Evolutionary conservation across 2,888 invertebrate genomes (phyloP).

Genomic region (Kuschelorhynchus macadamiae): DNA sequence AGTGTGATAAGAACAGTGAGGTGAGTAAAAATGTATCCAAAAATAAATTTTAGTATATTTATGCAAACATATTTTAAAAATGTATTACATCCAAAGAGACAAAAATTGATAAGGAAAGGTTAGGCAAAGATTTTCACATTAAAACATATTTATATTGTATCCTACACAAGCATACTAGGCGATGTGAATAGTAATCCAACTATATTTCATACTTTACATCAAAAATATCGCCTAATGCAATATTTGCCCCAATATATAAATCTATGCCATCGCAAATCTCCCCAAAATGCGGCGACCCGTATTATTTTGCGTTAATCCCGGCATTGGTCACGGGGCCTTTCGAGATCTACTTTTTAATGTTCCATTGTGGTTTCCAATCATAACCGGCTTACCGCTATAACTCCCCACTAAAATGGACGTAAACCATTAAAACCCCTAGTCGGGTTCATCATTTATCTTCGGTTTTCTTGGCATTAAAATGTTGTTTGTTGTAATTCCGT

Average conservation of each 20-base stretch:
- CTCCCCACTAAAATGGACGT: conserved; percentile 35
- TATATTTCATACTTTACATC: no score
- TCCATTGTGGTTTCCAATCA: conserved; percentile 66
- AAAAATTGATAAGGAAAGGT: no score
- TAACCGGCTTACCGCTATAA: conserved; percentile 57
- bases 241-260: conserved; percentile 35
- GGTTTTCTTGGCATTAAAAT: conserved; percentile 41
- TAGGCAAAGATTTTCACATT: no score
- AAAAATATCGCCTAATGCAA: neutral
- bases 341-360: conserved; percentile 69
- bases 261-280: conserved; percentile 35
- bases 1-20: no score
- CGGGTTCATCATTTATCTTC: conserved; percentile 40
- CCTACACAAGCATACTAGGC: no score
- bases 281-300: conserved; percentile 37
- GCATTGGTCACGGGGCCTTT: conserved; percentile 67
- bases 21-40: no score
- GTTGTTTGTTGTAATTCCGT: neutral
- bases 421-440: conserved; percentile 36
- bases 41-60: no score
- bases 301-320: conserved; percentile 66
- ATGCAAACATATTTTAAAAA: no score
- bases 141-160: no score
- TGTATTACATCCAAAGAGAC: no score
- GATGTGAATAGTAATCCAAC: no score